Evolutionary conservation across 2,888 invertebrate genomes (phyloP).

Genomic region (Cheilosia impressa): DNA sequence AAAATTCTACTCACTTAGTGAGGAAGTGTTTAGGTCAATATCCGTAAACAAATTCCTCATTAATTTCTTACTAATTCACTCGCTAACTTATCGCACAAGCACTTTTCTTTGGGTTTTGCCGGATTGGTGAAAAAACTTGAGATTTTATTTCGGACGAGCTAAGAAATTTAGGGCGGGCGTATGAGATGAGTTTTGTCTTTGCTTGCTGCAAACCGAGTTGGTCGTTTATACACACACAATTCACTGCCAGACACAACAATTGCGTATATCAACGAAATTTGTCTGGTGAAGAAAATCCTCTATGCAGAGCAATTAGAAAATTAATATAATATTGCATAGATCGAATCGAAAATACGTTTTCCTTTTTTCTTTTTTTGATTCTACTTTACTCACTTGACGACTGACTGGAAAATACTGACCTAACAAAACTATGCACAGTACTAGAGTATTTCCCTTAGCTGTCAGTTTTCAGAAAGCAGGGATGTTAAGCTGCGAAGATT

Average conservation of each 20-base stretch:
- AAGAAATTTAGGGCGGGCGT: constrained; percentile 48
- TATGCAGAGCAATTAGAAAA: constrained; percentile 17
- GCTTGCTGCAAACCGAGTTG: neutral
- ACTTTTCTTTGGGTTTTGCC: neutral
- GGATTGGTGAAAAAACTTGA: constrained; percentile 2
- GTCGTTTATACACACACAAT: neutral
- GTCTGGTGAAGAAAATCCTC: neutral
- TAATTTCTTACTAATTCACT: neutral
- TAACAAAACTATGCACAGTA: constrained; percentile 30
- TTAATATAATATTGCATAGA: constrained; percentile 15
- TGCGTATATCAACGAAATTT: neutral
- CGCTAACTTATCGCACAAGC: constrained; percentile 4
- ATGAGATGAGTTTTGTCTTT: neutral
- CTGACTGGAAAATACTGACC: constrained; percentile 54
- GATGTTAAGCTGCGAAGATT: neutral
- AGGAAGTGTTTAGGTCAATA: neutral
- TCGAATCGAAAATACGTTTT: neutral
- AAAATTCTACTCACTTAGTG: constrained; percentile 18
- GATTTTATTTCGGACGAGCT: neutral
- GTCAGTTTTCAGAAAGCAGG: constrained; percentile 4
- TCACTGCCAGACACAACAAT: constrained; percentile 15
- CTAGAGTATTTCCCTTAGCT: constrained; percentile 4
- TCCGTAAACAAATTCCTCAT: constrained; percentile 8
- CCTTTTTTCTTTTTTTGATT: neutral
- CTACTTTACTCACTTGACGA: constrained; percentile 17